Percentiles rank a stretch among this genome's conserved stretches.
phyloP scores from a whole-genome alignment of 2,113 vertebrate species.

The Gallinago media region DNA sequence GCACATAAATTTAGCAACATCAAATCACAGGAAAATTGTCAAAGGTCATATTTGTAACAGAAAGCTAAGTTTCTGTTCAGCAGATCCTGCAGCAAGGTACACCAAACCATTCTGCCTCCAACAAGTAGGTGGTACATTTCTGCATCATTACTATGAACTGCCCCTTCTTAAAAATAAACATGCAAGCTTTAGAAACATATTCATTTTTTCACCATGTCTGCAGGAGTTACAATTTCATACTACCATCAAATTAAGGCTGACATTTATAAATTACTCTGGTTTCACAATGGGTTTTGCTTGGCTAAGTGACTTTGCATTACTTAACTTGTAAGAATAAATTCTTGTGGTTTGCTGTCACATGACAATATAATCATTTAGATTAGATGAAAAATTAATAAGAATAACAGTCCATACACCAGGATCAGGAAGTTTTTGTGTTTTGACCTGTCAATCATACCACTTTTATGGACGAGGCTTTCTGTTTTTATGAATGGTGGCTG shows the following conservation, averaged over 20 bases:
- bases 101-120: background rate
- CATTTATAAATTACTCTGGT: slow-evolving; percentile 61
- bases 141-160: background rate
- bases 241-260: slow-evolving; percentile 50
- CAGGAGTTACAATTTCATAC: slow-evolving; percentile 27
- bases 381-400: slow-evolving; percentile 54
- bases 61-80: background rate
- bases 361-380: slow-evolving; percentile 36
- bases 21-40: background rate
- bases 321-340: slow-evolving; percentile 49
- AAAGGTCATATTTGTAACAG: background rate
- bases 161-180: background rate
- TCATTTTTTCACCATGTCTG: background rate
- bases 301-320: slow-evolving; percentile 54
- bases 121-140: background rate
- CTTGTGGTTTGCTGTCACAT: slow-evolving; percentile 43
- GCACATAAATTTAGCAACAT: background rate
- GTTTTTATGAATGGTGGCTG: background rate
- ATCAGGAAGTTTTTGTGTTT: slow-evolving; percentile 39
- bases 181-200: background rate
- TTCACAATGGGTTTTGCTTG: slow-evolving; percentile 63
- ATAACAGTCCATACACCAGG: background rate
- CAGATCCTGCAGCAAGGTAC: background rate
- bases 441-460: background rate
- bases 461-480: background rate